phyloP scores from a whole-genome alignment of 1,140 invertebrate species.

The Gryon sp. region DNA sequence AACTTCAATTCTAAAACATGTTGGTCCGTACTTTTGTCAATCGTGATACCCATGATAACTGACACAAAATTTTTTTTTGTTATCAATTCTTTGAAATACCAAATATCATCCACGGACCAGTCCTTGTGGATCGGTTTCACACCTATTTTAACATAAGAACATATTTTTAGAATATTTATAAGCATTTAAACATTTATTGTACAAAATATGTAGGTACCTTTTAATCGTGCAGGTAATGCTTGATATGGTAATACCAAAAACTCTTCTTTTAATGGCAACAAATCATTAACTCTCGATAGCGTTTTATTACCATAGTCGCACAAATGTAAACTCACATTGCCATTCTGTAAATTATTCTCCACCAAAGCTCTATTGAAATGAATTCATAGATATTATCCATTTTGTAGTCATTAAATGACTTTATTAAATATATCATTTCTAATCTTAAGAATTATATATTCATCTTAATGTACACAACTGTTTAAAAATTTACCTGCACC shows the following conservation, averaged over 20 bases:
- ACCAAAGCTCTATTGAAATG: background rate
- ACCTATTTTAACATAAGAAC: conserved; percentile 9
- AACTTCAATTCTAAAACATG: conserved; percentile 16
- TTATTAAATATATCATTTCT: no score
- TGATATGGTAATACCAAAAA: conserved; percentile 81
- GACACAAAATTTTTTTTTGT: conserved; percentile 31
- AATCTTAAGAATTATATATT: no score
- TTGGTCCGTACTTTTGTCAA: background rate
- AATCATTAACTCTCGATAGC: conserved; percentile 71
- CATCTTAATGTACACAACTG: no score
- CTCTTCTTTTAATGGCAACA: conserved; percentile 76
- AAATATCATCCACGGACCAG: conserved; percentile 27
- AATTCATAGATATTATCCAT: no score
- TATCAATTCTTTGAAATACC: conserved; percentile 17
- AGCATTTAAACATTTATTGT: background rate
- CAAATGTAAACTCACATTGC: conserved; percentile 78
- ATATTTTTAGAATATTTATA: conserved; percentile 11
- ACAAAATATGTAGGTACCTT: conserved; percentile 72
- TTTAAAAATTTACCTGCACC: conserved; percentile 83
- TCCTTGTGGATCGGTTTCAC: conserved; percentile 34
- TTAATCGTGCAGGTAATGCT: conserved; percentile 80
- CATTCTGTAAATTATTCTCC: background rate
- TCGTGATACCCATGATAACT: background rate
- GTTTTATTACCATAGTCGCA: conserved; percentile 81
- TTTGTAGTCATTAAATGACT: no score